phyloP scores from a whole-genome alignment of 2,113 vertebrate species.

The Columbina picui region DNA sequence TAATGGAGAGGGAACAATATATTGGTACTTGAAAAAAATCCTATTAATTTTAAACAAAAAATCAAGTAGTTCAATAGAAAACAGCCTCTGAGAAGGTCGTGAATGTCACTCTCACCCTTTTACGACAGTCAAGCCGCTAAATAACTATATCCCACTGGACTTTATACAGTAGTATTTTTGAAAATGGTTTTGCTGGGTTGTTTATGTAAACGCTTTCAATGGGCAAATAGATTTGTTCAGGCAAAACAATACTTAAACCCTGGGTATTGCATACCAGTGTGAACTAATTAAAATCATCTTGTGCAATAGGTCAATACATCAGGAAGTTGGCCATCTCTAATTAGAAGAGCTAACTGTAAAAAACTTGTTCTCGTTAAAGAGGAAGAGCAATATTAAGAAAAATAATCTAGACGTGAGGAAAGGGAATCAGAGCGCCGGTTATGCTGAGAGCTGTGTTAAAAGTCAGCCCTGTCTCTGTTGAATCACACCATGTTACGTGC shows the following conservation, averaged over 20 bases:
- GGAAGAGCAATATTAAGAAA: not conserved
- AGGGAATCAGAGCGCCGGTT: not conserved
- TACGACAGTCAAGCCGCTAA: not conserved
- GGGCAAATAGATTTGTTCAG: slow-evolving; percentile 28
- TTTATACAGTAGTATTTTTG: not conserved
- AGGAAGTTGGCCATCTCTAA: slow-evolving; percentile 46
- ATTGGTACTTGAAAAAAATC: not conserved
- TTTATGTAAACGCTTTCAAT: slow-evolving; percentile 26
- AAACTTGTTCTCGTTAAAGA: not conserved
- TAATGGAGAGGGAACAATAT: not conserved
- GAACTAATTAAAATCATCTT: slow-evolving; percentile 69
- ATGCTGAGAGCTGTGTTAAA: not conserved
- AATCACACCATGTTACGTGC: rapidly evolving
- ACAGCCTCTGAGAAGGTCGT: not conserved
- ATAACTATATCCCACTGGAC: not conserved
- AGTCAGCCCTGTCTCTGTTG: not conserved
- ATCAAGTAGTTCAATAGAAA: not conserved
- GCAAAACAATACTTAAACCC: slow-evolving; percentile 17
- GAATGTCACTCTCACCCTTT: not conserved
- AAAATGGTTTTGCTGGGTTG: not conserved
- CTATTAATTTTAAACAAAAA: not conserved
- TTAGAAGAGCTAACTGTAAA: slow-evolving; percentile 45
- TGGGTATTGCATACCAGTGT: not conserved
- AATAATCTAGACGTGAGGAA: not conserved
- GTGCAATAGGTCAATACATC: slow-evolving; percentile 63